phyloP scores from a whole-genome alignment of 2,113 vertebrate species.

The Laterallus jamaicensis region DNA sequence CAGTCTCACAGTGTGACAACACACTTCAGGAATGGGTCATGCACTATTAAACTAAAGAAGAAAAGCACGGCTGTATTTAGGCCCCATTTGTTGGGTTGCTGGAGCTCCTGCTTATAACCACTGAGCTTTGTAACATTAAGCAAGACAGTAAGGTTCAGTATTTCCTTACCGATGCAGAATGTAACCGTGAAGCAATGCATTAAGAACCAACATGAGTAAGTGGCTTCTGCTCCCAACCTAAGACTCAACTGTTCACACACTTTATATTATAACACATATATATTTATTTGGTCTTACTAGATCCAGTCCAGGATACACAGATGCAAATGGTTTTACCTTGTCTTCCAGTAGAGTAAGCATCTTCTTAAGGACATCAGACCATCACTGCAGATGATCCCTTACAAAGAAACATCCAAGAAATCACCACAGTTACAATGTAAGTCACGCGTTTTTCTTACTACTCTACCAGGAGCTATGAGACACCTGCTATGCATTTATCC shows the following conservation, averaged over 20 bases:
- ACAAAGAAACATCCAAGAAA: background rate
- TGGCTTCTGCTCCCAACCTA: background rate
- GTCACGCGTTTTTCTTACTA: background rate
- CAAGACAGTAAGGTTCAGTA: background rate
- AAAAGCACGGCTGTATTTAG: background rate
- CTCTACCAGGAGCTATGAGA: background rate
- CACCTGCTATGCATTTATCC: background rate
- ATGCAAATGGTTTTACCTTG: background rate
- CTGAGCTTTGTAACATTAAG: background rate
- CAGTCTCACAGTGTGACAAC: background rate
- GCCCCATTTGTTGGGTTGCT: background rate
- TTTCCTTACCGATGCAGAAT: background rate
- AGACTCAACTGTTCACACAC: background rate
- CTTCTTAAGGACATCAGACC: background rate
- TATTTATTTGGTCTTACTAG: background rate
- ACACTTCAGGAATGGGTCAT: background rate
- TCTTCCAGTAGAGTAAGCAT: background rate
- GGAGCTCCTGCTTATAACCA: background rate
- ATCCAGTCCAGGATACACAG: background rate
- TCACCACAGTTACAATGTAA: background rate
- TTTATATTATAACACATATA: background rate
- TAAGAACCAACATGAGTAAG: background rate
- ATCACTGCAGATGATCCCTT: background rate
- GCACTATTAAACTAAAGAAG: background rate
- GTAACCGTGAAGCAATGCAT: background rate